These are phyloP conservation scores for Colinus virginianus DNA, from an alignment of 2,113 vertebrate genomes.

Conservation along the genomic window DNA sequence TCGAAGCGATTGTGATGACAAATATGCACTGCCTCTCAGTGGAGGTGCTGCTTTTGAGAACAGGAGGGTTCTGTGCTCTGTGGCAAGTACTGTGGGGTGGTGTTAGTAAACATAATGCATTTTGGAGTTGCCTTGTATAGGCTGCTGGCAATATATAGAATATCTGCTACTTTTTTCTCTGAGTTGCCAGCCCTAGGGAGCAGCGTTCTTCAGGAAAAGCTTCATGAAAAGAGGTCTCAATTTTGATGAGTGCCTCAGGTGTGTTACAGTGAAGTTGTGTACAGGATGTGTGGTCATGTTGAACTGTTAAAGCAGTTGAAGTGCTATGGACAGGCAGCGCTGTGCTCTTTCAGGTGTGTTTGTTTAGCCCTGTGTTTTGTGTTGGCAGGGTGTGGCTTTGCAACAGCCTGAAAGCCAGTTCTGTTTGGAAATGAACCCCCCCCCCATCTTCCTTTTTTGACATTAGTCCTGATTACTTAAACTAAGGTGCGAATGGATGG, in stretches of 20 bases:
- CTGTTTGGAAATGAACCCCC: neutral
- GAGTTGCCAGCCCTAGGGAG: neutral
- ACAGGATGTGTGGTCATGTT: rapidly evolving
- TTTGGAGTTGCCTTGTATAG: neutral
- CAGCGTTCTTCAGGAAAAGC: neutral
- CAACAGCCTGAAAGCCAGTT: neutral
- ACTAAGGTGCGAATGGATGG: neutral
- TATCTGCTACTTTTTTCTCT: neutral
- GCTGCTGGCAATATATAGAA: neutral
- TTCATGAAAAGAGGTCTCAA: neutral
- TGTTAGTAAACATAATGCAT: neutral
- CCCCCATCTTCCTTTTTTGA: neutral
- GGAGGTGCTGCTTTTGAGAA: rapidly evolving
- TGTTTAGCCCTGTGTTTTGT: neutral
- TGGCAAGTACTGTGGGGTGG: rapidly evolving
- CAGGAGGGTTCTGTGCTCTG: rapidly evolving
- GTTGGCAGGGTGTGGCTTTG: neutral
- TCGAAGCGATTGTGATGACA: rapidly evolving
- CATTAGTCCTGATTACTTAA: neutral
- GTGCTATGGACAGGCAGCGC: neutral
- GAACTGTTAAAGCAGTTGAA: neutral
- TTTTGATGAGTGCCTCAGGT: neutral
- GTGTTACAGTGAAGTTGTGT: neutral
- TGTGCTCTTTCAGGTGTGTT: neutral
- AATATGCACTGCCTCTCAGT: rapidly evolving